Percentiles rank a stretch among this genome's conserved stretches.
Evolutionary conservation across 30 jellyfish, hydroid and myxozoan species (phyloP).

Genomic region (Aurelia sp.): DNA sequence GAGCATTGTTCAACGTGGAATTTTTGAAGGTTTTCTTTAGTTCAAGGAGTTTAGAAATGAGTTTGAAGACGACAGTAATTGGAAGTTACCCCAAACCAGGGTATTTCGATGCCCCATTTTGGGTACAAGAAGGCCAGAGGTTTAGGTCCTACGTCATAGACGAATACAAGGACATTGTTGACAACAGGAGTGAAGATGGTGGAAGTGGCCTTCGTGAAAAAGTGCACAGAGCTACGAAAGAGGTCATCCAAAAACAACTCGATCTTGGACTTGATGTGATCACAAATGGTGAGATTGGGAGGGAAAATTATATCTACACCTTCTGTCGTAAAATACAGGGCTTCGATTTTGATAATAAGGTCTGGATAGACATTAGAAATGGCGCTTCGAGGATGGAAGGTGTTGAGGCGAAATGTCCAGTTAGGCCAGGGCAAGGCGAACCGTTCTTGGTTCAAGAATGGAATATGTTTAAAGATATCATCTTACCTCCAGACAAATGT

Average conservation of each 20-base stretch:
- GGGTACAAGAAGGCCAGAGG: constrained; percentile 53
- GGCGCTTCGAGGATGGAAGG: constrained; percentile 21
- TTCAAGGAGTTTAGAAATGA: neutral
- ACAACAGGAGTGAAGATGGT: neutral
- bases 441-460: constrained; percentile 1
- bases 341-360: constrained; percentile 36
- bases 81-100: constrained; percentile 74
- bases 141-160: constrained; percentile 15
- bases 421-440: neutral
- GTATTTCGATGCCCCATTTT: constrained; percentile 27
- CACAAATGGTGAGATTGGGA: constrained; percentile 65
- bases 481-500: constrained; percentile 1
- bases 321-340: constrained; percentile 60
- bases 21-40: no score
- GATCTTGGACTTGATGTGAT: constrained; percentile 41
- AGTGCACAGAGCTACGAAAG: constrained; percentile 31
- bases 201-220: constrained; percentile 2
- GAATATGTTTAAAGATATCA: neutral
- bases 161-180: constrained; percentile 17
- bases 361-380: neutral
- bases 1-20: no score
- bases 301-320: constrained; percentile 50
- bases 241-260: constrained; percentile 24
- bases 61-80: constrained; percentile 55
- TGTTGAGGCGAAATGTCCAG: neutral